Conservation (phyloP, 2,113 vertebrate species). For the Psammodynastes pulverulentus region DNA sequence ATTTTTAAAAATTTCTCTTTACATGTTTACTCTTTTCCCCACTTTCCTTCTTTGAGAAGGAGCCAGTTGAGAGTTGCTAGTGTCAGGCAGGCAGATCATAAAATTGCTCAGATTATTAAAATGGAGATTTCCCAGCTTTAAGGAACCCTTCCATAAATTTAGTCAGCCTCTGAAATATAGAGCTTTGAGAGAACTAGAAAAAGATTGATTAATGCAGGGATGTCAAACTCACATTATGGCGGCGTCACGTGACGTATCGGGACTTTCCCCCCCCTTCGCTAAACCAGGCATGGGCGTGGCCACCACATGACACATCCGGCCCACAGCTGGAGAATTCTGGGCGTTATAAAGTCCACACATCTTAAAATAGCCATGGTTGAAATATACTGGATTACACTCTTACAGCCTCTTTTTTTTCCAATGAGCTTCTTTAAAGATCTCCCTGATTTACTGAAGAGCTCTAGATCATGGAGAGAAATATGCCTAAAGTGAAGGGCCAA, state of each 20-base stretch:
- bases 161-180: background rate
- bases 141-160: background rate
- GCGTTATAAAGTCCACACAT: background rate
- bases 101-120: background rate
- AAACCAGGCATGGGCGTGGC: too few relatives aligned
- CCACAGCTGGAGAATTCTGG: background rate
- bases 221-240: too few relatives aligned
- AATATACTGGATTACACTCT: background rate
- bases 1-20: background rate
- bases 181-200: background rate
- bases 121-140: background rate
- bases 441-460: background rate
- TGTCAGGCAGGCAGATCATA: background rate
- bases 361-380: background rate
- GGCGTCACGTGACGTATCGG: too few relatives aligned
- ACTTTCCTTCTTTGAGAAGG: background rate
- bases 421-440: background rate
- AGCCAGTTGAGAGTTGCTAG: background rate
- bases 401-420: background rate
- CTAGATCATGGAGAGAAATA: background rate
- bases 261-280: too few relatives aligned
- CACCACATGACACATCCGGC: too few relatives aligned
- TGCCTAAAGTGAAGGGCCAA: background rate
- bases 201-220: too few relatives aligned
- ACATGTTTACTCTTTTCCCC: background rate